Evolutionary conservation across 2,113 vertebrate species (phyloP).

Genomic region (Tautogolabrus adspersus): DNA sequence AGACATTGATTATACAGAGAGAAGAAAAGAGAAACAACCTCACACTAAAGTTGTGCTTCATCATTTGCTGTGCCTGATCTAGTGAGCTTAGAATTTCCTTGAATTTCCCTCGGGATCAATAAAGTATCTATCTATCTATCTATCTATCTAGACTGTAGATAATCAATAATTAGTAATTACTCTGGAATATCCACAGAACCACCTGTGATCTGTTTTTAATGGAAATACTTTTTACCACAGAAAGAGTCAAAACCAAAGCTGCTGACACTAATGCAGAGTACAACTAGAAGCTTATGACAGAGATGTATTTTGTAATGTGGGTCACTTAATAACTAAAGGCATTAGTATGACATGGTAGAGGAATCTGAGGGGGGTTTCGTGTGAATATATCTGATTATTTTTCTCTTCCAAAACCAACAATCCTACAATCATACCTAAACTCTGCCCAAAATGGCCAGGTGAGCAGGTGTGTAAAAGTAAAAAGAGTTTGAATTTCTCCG

Average conservation of each 20-base stretch:
- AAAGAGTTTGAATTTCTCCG: not conserved
- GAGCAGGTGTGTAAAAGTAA: not conserved
- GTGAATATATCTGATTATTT: not conserved
- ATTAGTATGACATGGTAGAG: not conserved
- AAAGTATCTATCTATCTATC: too few relatives aligned
- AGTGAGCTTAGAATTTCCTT: too few relatives aligned
- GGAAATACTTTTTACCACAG: not conserved
- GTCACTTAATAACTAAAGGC: too few relatives aligned
- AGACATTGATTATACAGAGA: constrained; percentile 48
- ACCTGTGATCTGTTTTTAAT: not conserved
- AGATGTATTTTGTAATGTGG: too few relatives aligned
- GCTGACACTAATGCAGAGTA: not conserved
- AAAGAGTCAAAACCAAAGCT: not conserved
- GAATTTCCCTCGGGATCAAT: too few relatives aligned
- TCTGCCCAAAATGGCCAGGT: not conserved
- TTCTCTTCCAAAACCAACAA: not conserved
- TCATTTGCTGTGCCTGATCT: constrained; percentile 1
- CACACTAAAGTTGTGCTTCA: not conserved
- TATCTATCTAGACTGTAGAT: constrained; percentile 3
- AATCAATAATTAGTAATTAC: not conserved
- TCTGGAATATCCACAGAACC: not conserved
- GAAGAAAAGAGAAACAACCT: constrained; percentile 18
- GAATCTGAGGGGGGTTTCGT: not conserved
- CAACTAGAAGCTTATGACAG: too few relatives aligned
- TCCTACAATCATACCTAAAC: not conserved